phyloP scores from a whole-genome alignment of 2,888 invertebrate species.

The Carabus problematicus region DNA sequence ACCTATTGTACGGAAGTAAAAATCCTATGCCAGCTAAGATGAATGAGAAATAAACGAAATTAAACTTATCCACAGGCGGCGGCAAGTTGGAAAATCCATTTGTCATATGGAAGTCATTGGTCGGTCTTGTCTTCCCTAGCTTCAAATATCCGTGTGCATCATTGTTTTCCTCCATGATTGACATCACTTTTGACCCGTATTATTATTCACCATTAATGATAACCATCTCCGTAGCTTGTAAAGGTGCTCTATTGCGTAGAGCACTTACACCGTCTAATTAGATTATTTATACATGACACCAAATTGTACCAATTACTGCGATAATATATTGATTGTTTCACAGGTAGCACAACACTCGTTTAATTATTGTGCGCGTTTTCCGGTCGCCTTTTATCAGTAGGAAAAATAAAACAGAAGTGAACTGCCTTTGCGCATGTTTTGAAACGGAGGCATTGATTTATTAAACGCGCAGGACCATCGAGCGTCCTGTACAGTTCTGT shows the following conservation, averaged over 20 bases:
- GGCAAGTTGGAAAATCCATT: conserved; percentile 67
- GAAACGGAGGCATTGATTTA: conserved; percentile 31
- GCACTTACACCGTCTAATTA: conserved; percentile 7
- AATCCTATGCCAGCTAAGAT: conserved; percentile 89
- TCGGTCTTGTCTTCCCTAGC: conserved; percentile 52
- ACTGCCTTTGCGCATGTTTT: conserved; percentile 27
- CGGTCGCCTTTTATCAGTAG: conserved; percentile 17
- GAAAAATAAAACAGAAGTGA: conserved; percentile 13
- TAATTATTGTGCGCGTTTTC: conserved; percentile 11
- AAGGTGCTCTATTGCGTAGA: conserved; percentile 24
- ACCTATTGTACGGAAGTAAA: conserved; percentile 92
- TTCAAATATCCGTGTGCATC: conserved; percentile 56
- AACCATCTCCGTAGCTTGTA: conserved; percentile 13
- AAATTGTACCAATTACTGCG: conserved; percentile 7
- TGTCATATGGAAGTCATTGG: conserved; percentile 53
- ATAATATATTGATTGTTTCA: conserved; percentile 34
- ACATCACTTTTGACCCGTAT: conserved; percentile 19
- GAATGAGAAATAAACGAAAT: conserved; percentile 76
- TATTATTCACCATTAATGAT: conserved; percentile 18
- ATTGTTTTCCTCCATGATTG: conserved; percentile 50
- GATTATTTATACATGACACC: conserved; percentile 35
- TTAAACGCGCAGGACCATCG: conserved; percentile 28
- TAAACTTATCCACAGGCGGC: conserved; percentile 74
- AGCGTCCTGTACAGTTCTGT: not conserved
- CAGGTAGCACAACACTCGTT: conserved; percentile 6